These are phyloP conservation scores for Pangasianodon gigas DNA, from an alignment of 2,113 vertebrate genomes.

Conservation along the genomic window DNA sequence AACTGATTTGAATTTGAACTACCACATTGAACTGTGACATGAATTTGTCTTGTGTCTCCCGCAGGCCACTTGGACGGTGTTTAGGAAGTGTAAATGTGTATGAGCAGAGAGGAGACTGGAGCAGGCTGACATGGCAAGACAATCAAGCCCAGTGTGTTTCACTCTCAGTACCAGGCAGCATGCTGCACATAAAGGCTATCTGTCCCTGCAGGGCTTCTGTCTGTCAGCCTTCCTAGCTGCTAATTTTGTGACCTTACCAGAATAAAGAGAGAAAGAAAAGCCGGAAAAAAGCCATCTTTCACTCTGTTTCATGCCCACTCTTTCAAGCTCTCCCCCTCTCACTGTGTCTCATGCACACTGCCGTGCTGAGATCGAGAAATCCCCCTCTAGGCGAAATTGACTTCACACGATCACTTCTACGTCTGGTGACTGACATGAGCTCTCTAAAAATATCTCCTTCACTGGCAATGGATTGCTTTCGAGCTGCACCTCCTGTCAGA, in stretches of 20 bases:
- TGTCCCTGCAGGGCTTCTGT: slow-evolving; percentile 66
- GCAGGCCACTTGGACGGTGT: slow-evolving; percentile 8
- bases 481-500: slow-evolving; percentile 59
- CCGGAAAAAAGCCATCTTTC: slow-evolving; percentile 35
- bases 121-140: slow-evolving; percentile 46
- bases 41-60: not conserved
- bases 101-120: slow-evolving; percentile 41
- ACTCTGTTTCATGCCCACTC: slow-evolving; percentile 26
- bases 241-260: slow-evolving; percentile 67
- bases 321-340: slow-evolving; percentile 25
- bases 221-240: slow-evolving; percentile 65
- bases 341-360: slow-evolving; percentile 59
- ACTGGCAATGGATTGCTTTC: slow-evolving; percentile 52
- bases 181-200: slow-evolving; percentile 62
- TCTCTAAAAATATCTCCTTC: slow-evolving; percentile 68
- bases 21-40: not conserved
- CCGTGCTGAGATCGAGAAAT: slow-evolving; percentile 60
- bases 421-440: slow-evolving; percentile 63
- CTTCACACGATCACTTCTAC: slow-evolving; percentile 67
- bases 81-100: slow-evolving; percentile 18
- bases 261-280: slow-evolving; percentile 37
- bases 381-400: slow-evolving; percentile 66
- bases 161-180: slow-evolving; percentile 45
- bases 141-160: slow-evolving; percentile 52
- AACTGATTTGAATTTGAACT: slow-evolving; percentile 14